phyloP scores from a whole-genome alignment of 2,113 vertebrate species.

The Symphodus melops region DNA sequence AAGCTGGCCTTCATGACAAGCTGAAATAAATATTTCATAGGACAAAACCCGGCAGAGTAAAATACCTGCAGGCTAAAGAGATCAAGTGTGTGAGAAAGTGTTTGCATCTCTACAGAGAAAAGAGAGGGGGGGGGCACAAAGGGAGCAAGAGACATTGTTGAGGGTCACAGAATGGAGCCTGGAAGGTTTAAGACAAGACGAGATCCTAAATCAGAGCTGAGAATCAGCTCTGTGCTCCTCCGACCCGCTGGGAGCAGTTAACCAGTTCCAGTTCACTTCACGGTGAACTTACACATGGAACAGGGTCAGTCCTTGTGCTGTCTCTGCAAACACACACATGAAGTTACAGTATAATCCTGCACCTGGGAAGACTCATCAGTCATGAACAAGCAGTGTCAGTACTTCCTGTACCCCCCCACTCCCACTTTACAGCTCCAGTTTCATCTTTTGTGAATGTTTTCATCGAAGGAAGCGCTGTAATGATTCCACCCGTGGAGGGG shows the following conservation, averaged over 20 bases:
- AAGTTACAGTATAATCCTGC: constrained; percentile 17
- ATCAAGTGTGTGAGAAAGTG: constrained; percentile 16
- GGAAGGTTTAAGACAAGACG: constrained; percentile 1
- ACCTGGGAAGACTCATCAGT: constrained; percentile 1
- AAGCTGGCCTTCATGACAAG: not conserved
- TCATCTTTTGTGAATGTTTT: constrained; percentile 59
- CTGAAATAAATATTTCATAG: not conserved
- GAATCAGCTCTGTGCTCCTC: not conserved
- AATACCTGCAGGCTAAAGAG: constrained; percentile 2
- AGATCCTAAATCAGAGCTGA: constrained; percentile 36
- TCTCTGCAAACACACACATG: not conserved
- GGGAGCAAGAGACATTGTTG: constrained; percentile 2
- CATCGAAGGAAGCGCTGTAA: constrained; percentile 59
- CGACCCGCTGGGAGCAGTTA: constrained; percentile 10
- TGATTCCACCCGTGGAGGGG: constrained; percentile 17
- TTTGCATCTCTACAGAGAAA: not conserved
- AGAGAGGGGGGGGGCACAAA: not conserved
- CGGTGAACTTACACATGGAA: not conserved
- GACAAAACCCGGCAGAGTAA: not conserved
- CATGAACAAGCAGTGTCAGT: constrained; percentile 26
- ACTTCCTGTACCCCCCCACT: constrained; percentile 7
- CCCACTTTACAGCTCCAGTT: constrained; percentile 34
- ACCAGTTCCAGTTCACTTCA: constrained; percentile 1
- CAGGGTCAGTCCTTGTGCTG: not conserved
- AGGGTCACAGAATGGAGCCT: constrained; percentile 20